phyloP scores from a whole-genome alignment of 2,113 vertebrate genomes.

The Sinosuthora webbiana region DNA sequence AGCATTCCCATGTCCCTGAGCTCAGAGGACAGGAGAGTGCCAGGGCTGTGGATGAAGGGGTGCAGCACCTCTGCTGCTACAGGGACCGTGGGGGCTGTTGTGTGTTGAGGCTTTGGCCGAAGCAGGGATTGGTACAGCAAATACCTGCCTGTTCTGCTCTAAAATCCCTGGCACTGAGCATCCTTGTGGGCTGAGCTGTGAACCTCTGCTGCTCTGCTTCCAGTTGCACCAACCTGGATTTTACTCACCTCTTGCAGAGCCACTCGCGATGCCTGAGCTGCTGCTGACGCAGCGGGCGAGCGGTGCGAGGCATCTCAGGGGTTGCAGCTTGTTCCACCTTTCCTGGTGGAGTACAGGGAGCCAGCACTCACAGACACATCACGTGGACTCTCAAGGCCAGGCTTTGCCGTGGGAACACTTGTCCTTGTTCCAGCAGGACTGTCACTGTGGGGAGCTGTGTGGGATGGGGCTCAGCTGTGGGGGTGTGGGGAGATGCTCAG shows the following conservation, averaged over 20 bases:
- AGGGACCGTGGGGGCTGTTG: fast-evolving
- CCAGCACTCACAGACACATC: neutral
- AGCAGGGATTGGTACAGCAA: neutral
- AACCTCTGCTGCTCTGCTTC: neutral
- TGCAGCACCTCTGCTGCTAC: neutral
- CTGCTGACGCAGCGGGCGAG: neutral
- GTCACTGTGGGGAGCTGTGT: fast-evolving
- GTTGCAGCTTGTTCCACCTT: neutral
- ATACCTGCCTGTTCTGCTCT: neutral
- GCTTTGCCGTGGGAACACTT: neutral
- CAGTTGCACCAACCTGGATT: neutral
- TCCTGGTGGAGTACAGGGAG: neutral
- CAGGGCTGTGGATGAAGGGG: neutral
- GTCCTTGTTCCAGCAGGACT: neutral
- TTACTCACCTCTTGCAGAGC: neutral
- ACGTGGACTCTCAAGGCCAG: neutral
- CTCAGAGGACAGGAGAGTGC: fast-evolving
- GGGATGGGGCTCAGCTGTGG: neutral
- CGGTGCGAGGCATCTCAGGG: neutral
- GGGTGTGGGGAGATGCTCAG: neutral
- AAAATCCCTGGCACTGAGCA: neutral
- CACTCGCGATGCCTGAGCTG: neutral
- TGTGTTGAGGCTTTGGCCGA: neutral
- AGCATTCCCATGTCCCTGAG: neutral
- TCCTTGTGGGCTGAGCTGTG: fast-evolving